A percentile compares a stretch with the other conserved stretches of the same genome.
Evolutionary conservation across 2,113 vertebrate species (phyloP).

Genomic region (Mormyrus iriodes): DNA sequence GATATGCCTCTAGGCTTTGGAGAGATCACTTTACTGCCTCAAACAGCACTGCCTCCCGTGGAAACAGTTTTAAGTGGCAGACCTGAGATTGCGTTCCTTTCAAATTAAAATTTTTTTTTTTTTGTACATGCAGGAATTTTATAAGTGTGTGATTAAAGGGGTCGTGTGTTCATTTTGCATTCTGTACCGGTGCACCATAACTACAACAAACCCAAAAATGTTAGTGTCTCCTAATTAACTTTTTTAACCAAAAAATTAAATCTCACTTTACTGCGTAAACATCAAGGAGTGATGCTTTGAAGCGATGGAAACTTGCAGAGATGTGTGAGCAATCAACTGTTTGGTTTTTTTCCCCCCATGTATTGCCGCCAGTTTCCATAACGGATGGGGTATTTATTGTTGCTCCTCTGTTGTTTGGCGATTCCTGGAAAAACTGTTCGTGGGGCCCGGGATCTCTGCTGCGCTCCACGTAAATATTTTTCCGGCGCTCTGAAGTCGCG

Average conservation of each 20-base stretch:
- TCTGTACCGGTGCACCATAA: constrained; percentile 25
- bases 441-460: constrained; percentile 16
- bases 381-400: constrained; percentile 56
- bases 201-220: constrained; percentile 27
- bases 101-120: background rate
- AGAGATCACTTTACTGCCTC: constrained; percentile 55
- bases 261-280: constrained; percentile 19
- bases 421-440: constrained; percentile 34
- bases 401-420: constrained; percentile 42
- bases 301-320: constrained; percentile 31
- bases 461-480: constrained; percentile 46
- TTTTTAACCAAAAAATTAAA: constrained; percentile 8
- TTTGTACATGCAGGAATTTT: constrained; percentile 18
- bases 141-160: constrained; percentile 35
- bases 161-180: constrained; percentile 34
- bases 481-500: constrained; percentile 29
- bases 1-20: constrained; percentile 47
- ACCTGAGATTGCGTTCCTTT: background rate
- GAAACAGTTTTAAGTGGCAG: constrained; percentile 23
- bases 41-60: constrained; percentile 21
- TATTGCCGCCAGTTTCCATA: constrained; percentile 40
- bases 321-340: constrained; percentile 43
- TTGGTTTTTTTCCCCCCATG: constrained; percentile 15
- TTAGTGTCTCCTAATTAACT: constrained; percentile 18
- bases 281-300: constrained; percentile 25